Percentiles rank a stretch among this genome's conserved stretches.
Evolutionary conservation across 2,797 vertebrate genomes (phyloP).

Genomic region (Hafferia zeledoni): DNA sequence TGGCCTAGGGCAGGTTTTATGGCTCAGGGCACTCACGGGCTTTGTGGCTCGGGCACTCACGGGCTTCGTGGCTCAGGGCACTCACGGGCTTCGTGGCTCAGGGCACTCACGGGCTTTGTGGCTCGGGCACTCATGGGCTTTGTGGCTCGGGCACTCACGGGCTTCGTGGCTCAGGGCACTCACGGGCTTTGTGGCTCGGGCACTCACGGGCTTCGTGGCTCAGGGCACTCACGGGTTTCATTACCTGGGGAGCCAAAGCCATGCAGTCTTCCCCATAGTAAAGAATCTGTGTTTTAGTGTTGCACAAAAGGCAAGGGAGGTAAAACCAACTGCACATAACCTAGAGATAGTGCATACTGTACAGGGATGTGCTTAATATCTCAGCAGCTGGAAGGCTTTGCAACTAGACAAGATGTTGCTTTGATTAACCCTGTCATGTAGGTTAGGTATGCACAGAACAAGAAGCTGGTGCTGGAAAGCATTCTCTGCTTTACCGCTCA

Average conservation of each 20-base stretch:
- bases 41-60: no score
- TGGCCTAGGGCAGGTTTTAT: neutral
- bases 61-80: no score
- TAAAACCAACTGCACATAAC: neutral
- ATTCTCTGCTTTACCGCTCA: neutral
- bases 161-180: no score
- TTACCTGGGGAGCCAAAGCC: neutral
- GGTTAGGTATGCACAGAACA: neutral
- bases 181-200: no score
- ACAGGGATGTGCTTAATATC: neutral
- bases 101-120: no score
- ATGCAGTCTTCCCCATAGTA: neutral
- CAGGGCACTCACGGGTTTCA: fast-evolving
- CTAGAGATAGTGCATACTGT: neutral
- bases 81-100: no score
- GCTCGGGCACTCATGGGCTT: no score
- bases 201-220: no score
- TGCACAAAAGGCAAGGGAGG: neutral
- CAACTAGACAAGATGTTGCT: neutral
- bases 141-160: no score
- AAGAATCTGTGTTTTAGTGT: neutral
- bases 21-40: no score
- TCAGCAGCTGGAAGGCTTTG: neutral
- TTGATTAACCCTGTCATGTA: neutral
- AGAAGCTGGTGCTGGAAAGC: neutral